Evolutionary conservation across 2,113 vertebrate species (phyloP).

Genomic region (sheep (Ovis aries)): ARS-UI_Ramb_v3.0 NC_056054.1:268425501-268426000

Average conservation of each 20-base stretch:
- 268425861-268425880: neutral
- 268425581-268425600: neutral
- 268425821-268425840: neutral
- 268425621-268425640: neutral
- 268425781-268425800: neutral
- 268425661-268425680: neutral
- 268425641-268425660: neutral
- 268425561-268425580: neutral
- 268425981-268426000: neutral
- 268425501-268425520: neutral
- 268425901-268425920: neutral
- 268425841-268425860: neutral
- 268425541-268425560: neutral
- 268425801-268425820: too few species aligned
- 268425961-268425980: neutral
- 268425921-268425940: accelerated
- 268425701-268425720: neutral
- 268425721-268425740: accelerated
- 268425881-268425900: neutral
- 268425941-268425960: neutral
- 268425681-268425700: neutral
- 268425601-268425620: neutral
- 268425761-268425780: neutral
- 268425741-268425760: accelerated
- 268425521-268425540: neutral